Percentiles rank a stretch among this genome's conserved stretches.
These are phyloP conservation scores for Prochilodus magdalenae DNA, from an alignment of 2,113 vertebrate genomes.

Conservation along the genomic window DNA sequence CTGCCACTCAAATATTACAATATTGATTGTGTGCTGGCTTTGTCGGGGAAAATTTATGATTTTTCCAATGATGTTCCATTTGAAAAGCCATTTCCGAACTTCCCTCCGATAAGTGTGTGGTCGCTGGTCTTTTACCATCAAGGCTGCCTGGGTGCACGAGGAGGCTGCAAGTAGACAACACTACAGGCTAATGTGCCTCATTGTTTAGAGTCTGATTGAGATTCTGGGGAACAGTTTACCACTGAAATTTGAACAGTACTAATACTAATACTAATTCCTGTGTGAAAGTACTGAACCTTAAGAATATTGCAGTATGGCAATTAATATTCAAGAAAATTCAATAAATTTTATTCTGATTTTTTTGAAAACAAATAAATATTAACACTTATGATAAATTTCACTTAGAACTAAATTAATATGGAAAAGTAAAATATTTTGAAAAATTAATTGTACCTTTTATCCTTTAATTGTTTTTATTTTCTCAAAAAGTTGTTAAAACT, in stretches of 20 bases:
- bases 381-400: too few species aligned
- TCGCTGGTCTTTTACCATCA: conserved; percentile 42
- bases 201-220: conserved; percentile 15
- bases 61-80: conserved; percentile 71
- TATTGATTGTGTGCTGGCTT: conserved; percentile 73
- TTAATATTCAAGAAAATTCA: not conserved
- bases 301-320: too few species aligned
- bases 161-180: conserved; percentile 23
- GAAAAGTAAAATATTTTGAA: too few species aligned
- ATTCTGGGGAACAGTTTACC: conserved; percentile 13
- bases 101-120: conserved; percentile 56
- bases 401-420: too few species aligned
- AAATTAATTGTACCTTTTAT: too few species aligned
- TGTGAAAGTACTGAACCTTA: conserved; percentile 7
- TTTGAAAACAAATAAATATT: too few species aligned
- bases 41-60: conserved; percentile 68
- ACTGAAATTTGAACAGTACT: conserved; percentile 34
- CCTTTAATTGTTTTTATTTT: too few species aligned
- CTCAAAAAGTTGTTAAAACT: too few species aligned
- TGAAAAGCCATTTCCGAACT: conserved; percentile 65
- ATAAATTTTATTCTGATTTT: too few species aligned
- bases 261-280: conserved; percentile 17
- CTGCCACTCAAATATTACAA: conserved; percentile 65
- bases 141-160: conserved; percentile 9
- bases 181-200: conserved; percentile 14